Evolutionary conservation across 64 coral and sea anemone species (phyloP).

Genomic region (Porites australiensis): DNA sequence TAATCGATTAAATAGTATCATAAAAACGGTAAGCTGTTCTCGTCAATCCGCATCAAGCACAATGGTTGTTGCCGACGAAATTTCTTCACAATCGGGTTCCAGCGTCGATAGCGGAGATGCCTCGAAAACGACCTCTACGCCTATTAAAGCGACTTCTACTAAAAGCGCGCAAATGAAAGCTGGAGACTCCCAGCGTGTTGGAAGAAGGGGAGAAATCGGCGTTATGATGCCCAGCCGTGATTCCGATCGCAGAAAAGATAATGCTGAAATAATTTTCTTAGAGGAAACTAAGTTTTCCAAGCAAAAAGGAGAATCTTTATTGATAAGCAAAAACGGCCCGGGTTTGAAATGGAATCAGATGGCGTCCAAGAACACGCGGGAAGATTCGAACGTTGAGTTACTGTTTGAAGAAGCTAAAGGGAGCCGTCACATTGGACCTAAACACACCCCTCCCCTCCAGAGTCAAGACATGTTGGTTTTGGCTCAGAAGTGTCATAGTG

Average conservation of each 20-base stretch:
- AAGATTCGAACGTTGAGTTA: background rate
- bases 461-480: background rate
- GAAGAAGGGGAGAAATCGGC: slow-evolving; percentile 14
- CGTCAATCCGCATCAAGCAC: background rate
- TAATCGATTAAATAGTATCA: background rate
- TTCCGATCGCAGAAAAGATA: background rate
- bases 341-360: background rate
- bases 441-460: slow-evolving; percentile 26
- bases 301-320: slow-evolving; percentile 21
- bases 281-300: background rate
- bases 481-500: background rate
- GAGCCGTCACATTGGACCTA: background rate
- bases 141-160: background rate
- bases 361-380: slow-evolving; percentile 25
- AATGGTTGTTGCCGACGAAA: background rate
- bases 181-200: background rate
- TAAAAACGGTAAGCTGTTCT: background rate
- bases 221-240: background rate
- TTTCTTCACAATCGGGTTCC: background rate
- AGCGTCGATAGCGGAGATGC: background rate
- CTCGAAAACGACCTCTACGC: background rate
- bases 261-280: background rate
- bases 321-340: slow-evolving; percentile 16
- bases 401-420: slow-evolving; percentile 27
- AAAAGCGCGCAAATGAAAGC: background rate